phyloP scores from a whole-genome alignment of 2,797 vertebrate species.

The Picus viridis region DNA sequence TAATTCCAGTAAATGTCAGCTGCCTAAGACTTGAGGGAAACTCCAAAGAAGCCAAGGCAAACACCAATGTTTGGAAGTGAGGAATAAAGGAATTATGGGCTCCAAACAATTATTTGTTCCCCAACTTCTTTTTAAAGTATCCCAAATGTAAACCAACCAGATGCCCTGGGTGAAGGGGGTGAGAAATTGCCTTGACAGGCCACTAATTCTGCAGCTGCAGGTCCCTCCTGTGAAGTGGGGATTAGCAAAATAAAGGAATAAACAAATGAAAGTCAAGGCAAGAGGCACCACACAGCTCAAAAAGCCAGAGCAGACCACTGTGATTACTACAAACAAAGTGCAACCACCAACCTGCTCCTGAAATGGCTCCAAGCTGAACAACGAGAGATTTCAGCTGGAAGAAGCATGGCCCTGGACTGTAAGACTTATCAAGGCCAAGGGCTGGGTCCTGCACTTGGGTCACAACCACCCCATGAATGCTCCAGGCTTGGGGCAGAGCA shows the following conservation, averaged over 20 bases:
- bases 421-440: background rate
- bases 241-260: slow-evolving; percentile 38
- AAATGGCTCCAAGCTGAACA: background rate
- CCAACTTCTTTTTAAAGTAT: background rate
- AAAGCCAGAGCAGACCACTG: background rate
- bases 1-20: slow-evolving; percentile 56
- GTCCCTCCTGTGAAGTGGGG: slow-evolving; percentile 14
- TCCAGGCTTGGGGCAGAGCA: too few species aligned
- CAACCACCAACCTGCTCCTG: background rate
- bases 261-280: background rate
- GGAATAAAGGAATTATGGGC: background rate
- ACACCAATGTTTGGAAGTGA: slow-evolving; percentile 4
- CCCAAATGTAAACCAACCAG: slow-evolving; percentile 15
- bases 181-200: slow-evolving; percentile 48
- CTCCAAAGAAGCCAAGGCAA: slow-evolving; percentile 2
- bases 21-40: slow-evolving; percentile 14
- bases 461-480: too few species aligned
- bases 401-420: background rate
- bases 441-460: too few species aligned
- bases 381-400: rapidly evolving
- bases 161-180: slow-evolving; percentile 34
- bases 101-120: slow-evolving; percentile 32
- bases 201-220: background rate
- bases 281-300: background rate
- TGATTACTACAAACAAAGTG: background rate